Conservation (phyloP, 2,888 invertebrate species). For the Opisthograptis luteolata region DNA sequence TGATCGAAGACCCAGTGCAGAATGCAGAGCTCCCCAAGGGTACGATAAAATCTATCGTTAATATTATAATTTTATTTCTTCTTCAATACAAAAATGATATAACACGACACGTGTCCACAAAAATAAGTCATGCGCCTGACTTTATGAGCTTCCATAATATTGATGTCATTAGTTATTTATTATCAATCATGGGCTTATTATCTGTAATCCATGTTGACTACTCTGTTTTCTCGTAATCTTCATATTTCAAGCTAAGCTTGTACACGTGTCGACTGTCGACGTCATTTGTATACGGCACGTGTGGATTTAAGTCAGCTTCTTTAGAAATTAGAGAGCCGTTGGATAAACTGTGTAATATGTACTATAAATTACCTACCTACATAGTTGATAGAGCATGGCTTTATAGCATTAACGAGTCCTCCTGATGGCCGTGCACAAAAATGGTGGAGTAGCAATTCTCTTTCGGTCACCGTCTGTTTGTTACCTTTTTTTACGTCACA, state of each 20-base stretch:
- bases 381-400: no score
- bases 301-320: conserved; percentile 31
- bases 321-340: conserved; percentile 1
- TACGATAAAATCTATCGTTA: no score
- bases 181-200: conserved; percentile 24
- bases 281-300: conserved; percentile 36
- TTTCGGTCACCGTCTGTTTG: no score
- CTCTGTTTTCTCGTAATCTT: conserved; percentile 31
- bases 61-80: no score
- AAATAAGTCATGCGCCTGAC: background rate
- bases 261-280: conserved; percentile 33
- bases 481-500: no score
- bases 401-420: no score
- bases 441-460: no score
- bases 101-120: background rate
- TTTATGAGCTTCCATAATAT: conserved; percentile 3
- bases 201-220: conserved; percentile 26
- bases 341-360: background rate
- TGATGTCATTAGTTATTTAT: no score
- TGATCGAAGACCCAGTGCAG: no score
- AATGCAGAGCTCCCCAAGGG: no score
- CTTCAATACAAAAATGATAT: background rate
- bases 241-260: conserved; percentile 37
- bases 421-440: no score
- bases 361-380: no score